phyloP scores from a whole-genome alignment of 2,888 invertebrate species.

The Synanthedon myopaeformis region DNA sequence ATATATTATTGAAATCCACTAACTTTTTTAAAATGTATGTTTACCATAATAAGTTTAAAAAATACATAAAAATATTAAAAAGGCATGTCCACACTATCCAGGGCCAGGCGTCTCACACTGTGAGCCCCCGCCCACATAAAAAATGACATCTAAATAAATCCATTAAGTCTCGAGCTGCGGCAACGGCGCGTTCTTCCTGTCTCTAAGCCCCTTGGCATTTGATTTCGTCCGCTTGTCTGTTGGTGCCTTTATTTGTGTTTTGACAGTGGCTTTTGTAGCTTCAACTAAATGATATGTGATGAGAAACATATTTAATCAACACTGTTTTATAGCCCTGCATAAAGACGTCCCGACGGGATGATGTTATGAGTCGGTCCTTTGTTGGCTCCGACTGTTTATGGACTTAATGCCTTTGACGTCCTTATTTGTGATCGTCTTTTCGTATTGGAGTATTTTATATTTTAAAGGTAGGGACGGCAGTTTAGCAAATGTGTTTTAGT shows the following conservation, averaged over 20 bases:
- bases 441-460: not conserved
- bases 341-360: not conserved
- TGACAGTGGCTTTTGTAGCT: conserved; percentile 35
- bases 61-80: conserved; percentile 1
- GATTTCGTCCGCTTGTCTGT: conserved; percentile 37
- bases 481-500: too few species aligned
- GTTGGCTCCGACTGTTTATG: conserved; percentile 2
- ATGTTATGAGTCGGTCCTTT: conserved; percentile 3
- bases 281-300: conserved; percentile 47
- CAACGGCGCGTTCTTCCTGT: conserved; percentile 54
- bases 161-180: conserved; percentile 41
- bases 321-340: conserved; percentile 11
- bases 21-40: too few species aligned
- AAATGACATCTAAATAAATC: conserved; percentile 72
- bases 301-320: conserved; percentile 52
- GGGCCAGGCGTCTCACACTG: conserved; percentile 43
- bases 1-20: too few species aligned
- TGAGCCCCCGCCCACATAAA: conserved; percentile 69
- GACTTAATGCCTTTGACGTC: conserved; percentile 1
- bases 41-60: not conserved
- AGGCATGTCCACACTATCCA: conserved; percentile 36
- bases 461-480: too few species aligned
- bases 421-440: not conserved
- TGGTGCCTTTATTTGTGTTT: conserved; percentile 61
- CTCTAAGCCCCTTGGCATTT: conserved; percentile 51